Percentiles rank a stretch among this genome's conserved stretches.
Conservation (phyloP, 2,797 vertebrate genomes). For the Mycteria americana region DNA sequence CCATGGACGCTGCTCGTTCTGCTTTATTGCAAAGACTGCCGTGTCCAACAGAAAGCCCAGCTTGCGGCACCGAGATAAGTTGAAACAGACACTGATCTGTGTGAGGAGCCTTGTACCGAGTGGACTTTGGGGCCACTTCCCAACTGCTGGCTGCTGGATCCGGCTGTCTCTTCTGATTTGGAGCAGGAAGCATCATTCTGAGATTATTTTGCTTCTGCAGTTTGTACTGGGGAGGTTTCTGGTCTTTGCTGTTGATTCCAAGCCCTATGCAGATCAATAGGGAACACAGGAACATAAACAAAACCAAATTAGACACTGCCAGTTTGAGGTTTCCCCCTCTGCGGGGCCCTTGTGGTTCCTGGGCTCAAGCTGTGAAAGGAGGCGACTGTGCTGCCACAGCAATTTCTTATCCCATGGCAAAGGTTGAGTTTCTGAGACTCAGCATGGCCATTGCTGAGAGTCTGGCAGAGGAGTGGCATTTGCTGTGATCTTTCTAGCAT, state of each 20-base stretch:
- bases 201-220: slow-evolving; percentile 1
- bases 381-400: slow-evolving; percentile 42
- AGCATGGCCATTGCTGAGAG: background rate
- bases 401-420: background rate
- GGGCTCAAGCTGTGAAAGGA: slow-evolving; percentile 51
- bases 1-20: background rate
- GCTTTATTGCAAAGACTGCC: background rate
- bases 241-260: slow-evolving; percentile 26
- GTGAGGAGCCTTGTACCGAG: background rate
- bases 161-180: background rate
- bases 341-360: slow-evolving; percentile 49
- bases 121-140: background rate
- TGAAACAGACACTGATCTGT: background rate
- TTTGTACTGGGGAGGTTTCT: background rate
- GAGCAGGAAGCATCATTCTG: background rate
- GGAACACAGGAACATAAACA: slow-evolving; percentile 38
- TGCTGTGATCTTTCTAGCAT: background rate
- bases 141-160: background rate
- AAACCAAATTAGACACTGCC: slow-evolving; percentile 56
- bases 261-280: slow-evolving; percentile 15
- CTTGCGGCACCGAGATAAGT: background rate
- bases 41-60: background rate
- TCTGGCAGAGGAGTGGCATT: background rate
- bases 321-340: slow-evolving; percentile 62
- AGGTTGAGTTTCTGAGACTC: background rate